Evolutionary conservation across 1,140 invertebrate species (phyloP).

Genomic region (Hyles vespertilio): DNA sequence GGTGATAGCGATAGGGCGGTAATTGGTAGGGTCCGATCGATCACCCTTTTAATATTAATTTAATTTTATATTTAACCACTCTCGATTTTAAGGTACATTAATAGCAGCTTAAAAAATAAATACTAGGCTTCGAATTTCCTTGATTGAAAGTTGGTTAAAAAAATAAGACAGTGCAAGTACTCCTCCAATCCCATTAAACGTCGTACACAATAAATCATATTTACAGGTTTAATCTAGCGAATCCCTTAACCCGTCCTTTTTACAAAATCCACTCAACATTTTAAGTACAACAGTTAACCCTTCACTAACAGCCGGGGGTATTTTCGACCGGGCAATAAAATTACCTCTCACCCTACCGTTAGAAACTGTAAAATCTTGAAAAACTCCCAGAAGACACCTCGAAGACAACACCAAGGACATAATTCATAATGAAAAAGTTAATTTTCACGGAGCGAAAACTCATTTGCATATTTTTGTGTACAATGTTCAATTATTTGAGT

Average conservation of each 20-base stretch:
- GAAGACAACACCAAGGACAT: conserved; percentile 64
- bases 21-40: too few relatives aligned
- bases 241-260: neutral
- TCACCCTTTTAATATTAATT: too few relatives aligned
- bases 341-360: conserved; percentile 28
- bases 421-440: conserved; percentile 75
- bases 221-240: neutral
- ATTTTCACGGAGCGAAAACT: conserved; percentile 61
- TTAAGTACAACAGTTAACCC: conserved; percentile 37
- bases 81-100: too few relatives aligned
- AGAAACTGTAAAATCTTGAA: conserved; percentile 61
- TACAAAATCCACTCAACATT: conserved; percentile 7
- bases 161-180: too few relatives aligned
- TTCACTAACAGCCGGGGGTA: conserved; percentile 21
- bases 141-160: too few relatives aligned
- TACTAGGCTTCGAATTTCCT: too few relatives aligned
- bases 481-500: conserved; percentile 63
- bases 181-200: too few relatives aligned
- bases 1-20: too few relatives aligned
- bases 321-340: conserved; percentile 30
- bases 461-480: conserved; percentile 71
- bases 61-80: too few relatives aligned
- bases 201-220: too few relatives aligned
- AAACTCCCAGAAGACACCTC: conserved; percentile 63
- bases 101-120: too few relatives aligned